These are phyloP conservation scores for Epizoanthus scotinus DNA, from an alignment of 92 coral and sea anemone species.

Conservation along the genomic window DNA sequence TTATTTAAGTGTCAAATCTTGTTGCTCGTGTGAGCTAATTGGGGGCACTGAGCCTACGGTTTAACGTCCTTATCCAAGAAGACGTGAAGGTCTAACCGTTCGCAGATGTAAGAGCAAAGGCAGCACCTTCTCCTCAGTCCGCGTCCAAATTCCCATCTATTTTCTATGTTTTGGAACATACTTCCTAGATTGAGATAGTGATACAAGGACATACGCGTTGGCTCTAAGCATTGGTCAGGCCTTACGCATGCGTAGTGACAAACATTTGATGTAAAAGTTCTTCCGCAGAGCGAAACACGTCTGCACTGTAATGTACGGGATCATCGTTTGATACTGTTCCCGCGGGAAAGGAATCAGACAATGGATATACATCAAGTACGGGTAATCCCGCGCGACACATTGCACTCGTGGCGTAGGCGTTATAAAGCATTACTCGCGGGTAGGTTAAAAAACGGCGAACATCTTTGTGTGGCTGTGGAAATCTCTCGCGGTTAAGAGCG, in stretches of 20 bases:
- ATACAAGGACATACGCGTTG: too few relatives aligned
- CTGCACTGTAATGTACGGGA: conserved; percentile 76
- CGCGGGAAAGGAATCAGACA: conserved; percentile 83
- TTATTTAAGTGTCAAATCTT: too few relatives aligned
- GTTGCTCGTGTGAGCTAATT: too few relatives aligned
- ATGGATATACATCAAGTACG: conserved; percentile 87
- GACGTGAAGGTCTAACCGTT: too few relatives aligned
- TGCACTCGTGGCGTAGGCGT: conserved; percentile 85
- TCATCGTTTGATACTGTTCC: conserved; percentile 80
- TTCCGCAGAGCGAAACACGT: conserved; percentile 76
- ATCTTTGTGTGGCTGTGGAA: conserved; percentile 90
- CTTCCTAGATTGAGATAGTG: too few relatives aligned
- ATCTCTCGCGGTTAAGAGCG: conserved; percentile 84
- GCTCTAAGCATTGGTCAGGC: too few relatives aligned
- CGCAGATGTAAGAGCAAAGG: too few relatives aligned
- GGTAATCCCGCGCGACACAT: conserved; percentile 91
- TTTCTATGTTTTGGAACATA: too few relatives aligned
- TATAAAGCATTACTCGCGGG: conserved; percentile 76
- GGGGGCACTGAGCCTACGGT: too few relatives aligned
- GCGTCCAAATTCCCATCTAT: too few relatives aligned
- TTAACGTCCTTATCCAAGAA: too few relatives aligned
- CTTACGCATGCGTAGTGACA: neutral
- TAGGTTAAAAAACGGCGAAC: conserved; percentile 88
- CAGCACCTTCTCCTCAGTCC: too few relatives aligned
- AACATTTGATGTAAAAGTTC: conserved; percentile 58